Conservation (phyloP, 2,888 invertebrate species). For the Drosophila robusta region DNA sequence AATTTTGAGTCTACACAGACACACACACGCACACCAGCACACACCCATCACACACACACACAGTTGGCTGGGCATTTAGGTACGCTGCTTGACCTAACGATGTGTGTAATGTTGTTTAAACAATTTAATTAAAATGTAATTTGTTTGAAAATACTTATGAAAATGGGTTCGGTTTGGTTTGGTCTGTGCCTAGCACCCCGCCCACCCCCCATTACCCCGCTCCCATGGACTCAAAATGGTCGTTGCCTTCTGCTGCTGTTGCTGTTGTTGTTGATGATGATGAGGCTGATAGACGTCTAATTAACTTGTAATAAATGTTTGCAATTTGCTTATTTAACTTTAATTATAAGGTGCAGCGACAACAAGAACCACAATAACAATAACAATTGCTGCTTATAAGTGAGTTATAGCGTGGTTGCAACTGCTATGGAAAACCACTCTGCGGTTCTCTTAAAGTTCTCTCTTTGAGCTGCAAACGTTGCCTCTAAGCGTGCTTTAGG, state of each 20-base stretch:
- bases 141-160: slow-evolving; percentile 81
- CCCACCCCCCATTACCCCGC: slow-evolving; percentile 3
- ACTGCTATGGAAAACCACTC: slow-evolving; percentile 1
- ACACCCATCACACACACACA: slow-evolving; percentile 23
- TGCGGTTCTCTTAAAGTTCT: slow-evolving; percentile 1
- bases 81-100: slow-evolving; percentile 82
- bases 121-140: slow-evolving; percentile 85
- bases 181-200: slow-evolving; percentile 14
- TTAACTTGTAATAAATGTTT: slow-evolving; percentile 80
- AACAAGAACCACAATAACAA: slow-evolving; percentile 19
- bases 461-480: background rate
- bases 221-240: slow-evolving; percentile 13
- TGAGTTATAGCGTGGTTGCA: slow-evolving; percentile 59
- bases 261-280: slow-evolving; percentile 57
- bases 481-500: background rate
- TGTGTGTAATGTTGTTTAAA: slow-evolving; percentile 83
- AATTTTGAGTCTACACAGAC: slow-evolving; percentile 53
- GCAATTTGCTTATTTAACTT: slow-evolving; percentile 79
- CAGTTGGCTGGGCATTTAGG: slow-evolving; percentile 68
- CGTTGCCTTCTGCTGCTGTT: slow-evolving; percentile 14
- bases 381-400: slow-evolving; percentile 29
- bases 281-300: slow-evolving; percentile 76
- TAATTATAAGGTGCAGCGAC: slow-evolving; percentile 70
- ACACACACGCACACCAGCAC: slow-evolving; percentile 22
- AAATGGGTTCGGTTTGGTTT: slow-evolving; percentile 66